A percentile compares a stretch with the other conserved stretches of the same genome.
phyloP scores from a whole-genome alignment of 23 tunicate genomes.

The Corella eumyota region DNA sequence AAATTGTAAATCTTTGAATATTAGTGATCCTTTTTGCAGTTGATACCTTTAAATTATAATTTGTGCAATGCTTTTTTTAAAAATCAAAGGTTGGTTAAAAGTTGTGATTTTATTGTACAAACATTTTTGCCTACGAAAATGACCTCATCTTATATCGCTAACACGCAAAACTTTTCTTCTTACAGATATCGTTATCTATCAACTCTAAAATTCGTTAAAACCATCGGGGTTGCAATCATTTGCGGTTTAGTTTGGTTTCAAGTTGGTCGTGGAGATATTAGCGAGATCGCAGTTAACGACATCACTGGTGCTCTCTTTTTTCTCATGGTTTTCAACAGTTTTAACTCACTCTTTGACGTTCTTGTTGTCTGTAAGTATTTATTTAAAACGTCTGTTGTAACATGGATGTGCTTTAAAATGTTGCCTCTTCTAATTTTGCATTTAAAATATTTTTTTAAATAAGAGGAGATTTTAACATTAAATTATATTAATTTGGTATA shows the following conservation, averaged over 20 bases:
- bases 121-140: too few relatives aligned
- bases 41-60: too few relatives aligned
- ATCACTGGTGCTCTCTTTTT: conserved; percentile 48
- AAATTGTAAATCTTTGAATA: neutral
- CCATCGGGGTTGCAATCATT: conserved; percentile 72
- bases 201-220: conserved; percentile 58
- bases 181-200: conserved; percentile 72
- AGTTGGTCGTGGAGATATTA: conserved; percentile 40
- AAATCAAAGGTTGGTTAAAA: too few relatives aligned
- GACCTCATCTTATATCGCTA: neutral
- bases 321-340: conserved; percentile 32
- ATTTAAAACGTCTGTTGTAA: too few relatives aligned
- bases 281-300: conserved; percentile 39
- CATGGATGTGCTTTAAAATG: too few relatives aligned
- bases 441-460: too few relatives aligned
- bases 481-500: too few relatives aligned
- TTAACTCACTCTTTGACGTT: conserved; percentile 64
- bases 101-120: too few relatives aligned
- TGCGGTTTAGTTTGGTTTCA: conserved; percentile 73
- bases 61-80: too few relatives aligned
- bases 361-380: conserved; percentile 52
- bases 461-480: too few relatives aligned
- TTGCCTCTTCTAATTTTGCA: too few relatives aligned
- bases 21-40: too few relatives aligned
- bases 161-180: neutral